Evolutionary conservation across 2,113 vertebrate species (phyloP), one percentile per base, ranked within the genome.

Genomic region (Sphaerodactylus townsendi): DNA sequence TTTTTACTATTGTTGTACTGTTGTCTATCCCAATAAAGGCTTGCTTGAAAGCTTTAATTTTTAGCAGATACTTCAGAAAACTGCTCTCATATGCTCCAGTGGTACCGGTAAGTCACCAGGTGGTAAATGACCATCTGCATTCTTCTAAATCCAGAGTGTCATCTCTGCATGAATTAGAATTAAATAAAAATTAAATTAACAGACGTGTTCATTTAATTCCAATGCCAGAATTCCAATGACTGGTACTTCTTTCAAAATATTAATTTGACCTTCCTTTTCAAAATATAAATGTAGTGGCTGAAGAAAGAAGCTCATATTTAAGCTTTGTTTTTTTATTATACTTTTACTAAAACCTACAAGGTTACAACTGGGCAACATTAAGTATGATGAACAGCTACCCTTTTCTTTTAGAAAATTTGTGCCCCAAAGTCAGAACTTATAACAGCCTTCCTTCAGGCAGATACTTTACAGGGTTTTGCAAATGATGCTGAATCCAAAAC

Each of bases 401-500:
- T 72, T 72, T 71, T 35, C 53, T 9, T 48, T 85, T 72, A 79
- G 39, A 72, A 85, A 85, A 85, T 11, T 3, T 44, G 39, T 71
- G 44, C 69, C 15, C 39, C 35, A 72, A 79, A 44, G n/a, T 71
- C 76, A 79, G n/a, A 33, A 33, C n/a, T 37, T 71, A 59, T 35
- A 62, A 62, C 75, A 84, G 68, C n/a, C 28, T 82, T 71, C 37
- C 69, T 28, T 72, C 44, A 44, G 80, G 50, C 80, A 72, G 62
- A 70, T 44, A 70, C 19, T 69, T 56, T 59, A 70, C 50, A 56
- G n/a, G 39, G 71, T 72, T 64, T 53, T 64, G 33, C 50, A 85
- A 85, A 78, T 44, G 75, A 64, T 41, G 79, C 53, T 37, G 66
- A 85, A 79, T 79, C 75, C 68, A 85, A 85, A 78, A 33, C 37